A percentile compares a stretch with the other conserved stretches of the same genome.
These are phyloP conservation scores for Cryptoblepharus egeriae DNA, from an alignment of 2,797 vertebrate genomes.

Conservation along the genomic window DNA sequence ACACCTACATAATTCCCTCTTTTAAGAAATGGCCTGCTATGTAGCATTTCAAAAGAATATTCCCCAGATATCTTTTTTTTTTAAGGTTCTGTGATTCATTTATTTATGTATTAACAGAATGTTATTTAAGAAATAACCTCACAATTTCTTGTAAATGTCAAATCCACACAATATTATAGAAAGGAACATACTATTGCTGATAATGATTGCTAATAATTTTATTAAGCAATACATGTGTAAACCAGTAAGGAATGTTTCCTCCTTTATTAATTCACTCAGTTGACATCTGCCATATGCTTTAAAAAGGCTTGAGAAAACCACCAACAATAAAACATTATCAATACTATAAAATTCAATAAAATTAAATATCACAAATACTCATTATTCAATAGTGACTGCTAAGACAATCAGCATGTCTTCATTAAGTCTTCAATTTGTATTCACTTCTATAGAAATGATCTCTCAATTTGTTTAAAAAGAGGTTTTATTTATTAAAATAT, in stretches of 20 bases:
- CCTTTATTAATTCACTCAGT: not conserved
- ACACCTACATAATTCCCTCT: not conserved
- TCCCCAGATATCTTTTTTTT: not conserved
- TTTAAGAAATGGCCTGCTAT: not conserved
- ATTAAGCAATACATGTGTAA: not conserved
- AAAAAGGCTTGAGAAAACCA: not conserved
- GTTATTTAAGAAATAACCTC: not conserved
- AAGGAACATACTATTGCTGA: not conserved
- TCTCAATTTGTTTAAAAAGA: not conserved
- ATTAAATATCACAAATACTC: not conserved
- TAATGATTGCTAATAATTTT: not conserved
- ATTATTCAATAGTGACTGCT: not conserved
- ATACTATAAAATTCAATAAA: constrained; percentile 15
- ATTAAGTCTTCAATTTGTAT: not conserved
- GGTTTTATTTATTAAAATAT: no score
- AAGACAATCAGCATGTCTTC: not conserved
- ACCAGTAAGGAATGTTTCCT: not conserved
- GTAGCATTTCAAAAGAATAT: not conserved
- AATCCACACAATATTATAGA: not conserved
- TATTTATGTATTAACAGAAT: not conserved
- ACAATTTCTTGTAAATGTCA: no score
- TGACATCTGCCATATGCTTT: constrained; percentile 1
- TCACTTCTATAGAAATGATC: not conserved
- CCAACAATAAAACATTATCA: constrained; percentile 9
- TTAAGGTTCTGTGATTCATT: not conserved